Conservation (phyloP, 2,888 invertebrate genomes). For the Phengaris arion region DNA sequence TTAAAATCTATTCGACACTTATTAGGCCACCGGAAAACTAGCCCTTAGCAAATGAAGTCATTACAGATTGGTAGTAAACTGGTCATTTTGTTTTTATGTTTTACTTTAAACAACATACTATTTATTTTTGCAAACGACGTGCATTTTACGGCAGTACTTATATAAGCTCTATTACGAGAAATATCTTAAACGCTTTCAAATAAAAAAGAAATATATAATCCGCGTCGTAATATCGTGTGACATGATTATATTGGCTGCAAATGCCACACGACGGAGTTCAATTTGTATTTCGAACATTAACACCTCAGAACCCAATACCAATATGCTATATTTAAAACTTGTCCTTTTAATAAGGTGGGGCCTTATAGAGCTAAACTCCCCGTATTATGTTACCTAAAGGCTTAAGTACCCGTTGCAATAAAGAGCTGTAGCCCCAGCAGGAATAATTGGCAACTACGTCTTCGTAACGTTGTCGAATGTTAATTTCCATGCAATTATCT, state of each 20-base stretch:
- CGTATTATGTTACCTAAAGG: conserved; percentile 60
- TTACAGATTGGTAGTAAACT: too few species aligned
- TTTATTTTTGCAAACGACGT: too few species aligned
- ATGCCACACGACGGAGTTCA: neutral
- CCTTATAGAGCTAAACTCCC: conserved; percentile 46
- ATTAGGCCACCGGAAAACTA: too few species aligned
- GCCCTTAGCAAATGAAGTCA: too few species aligned
- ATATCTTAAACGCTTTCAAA: conserved; percentile 14
- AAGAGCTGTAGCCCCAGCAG: conserved; percentile 45
- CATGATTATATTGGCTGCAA: neutral
- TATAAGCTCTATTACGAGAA: neutral
- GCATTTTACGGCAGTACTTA: neutral
- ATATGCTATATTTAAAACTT: conserved; percentile 17
- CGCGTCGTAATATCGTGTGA: neutral
- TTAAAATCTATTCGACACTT: too few species aligned
- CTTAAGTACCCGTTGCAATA: conserved; percentile 62
- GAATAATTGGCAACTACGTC: too few species aligned
- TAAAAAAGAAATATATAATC: conserved; percentile 4
- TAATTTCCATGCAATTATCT: too few species aligned
- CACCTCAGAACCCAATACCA: neutral
- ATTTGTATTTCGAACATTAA: conserved; percentile 1
- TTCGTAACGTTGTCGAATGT: too few species aligned
- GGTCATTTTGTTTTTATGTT: too few species aligned
- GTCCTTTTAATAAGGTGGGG: conserved; percentile 15
- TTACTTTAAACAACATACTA: too few species aligned